A percentile compares a stretch with the other conserved stretches of the same genome.
These are phyloP conservation scores for Meiosimyza decipiens DNA, from an alignment of 2,888 invertebrate genomes.

Conservation along the genomic window DNA sequence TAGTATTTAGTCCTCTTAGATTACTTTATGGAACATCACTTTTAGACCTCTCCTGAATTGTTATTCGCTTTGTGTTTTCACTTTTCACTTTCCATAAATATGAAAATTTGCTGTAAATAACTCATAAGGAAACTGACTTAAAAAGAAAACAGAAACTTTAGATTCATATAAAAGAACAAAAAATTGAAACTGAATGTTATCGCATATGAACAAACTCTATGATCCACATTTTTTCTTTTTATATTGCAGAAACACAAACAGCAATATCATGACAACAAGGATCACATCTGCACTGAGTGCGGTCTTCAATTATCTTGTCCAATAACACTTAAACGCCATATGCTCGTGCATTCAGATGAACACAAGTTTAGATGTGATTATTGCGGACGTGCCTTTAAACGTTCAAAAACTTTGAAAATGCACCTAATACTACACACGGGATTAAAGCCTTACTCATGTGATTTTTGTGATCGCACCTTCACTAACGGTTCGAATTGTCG, in stretches of 20 bases:
- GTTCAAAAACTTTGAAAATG: constrained; percentile 65
- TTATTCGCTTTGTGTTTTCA: too few species aligned
- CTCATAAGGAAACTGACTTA: too few species aligned
- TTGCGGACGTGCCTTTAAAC: constrained; percentile 63
- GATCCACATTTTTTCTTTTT: too few species aligned
- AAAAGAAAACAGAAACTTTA: too few species aligned
- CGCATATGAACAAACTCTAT: too few species aligned
- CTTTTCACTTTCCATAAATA: too few species aligned
- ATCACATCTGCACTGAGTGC: constrained; percentile 61
- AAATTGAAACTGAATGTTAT: too few species aligned
- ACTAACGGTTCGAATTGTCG: constrained; percentile 67
- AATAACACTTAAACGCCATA: constrained; percentile 59
- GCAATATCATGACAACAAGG: constrained; percentile 62
- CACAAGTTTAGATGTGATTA: constrained; percentile 64
- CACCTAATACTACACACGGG: constrained; percentile 66
- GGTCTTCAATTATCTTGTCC: constrained; percentile 62
- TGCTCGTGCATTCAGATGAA: constrained; percentile 62
- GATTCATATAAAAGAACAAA: too few species aligned
- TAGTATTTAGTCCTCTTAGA: too few species aligned
- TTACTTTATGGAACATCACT: too few species aligned
- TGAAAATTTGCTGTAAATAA: too few species aligned
- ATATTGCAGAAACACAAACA: constrained; percentile 53
- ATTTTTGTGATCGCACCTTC: constrained; percentile 66
- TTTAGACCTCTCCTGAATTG: too few species aligned
- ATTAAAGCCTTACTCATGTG: constrained; percentile 64